Base-by-base conservation (phyloP, 2,797 vertebrate genomes). In the Falco novaeseelandiae region DNA sequence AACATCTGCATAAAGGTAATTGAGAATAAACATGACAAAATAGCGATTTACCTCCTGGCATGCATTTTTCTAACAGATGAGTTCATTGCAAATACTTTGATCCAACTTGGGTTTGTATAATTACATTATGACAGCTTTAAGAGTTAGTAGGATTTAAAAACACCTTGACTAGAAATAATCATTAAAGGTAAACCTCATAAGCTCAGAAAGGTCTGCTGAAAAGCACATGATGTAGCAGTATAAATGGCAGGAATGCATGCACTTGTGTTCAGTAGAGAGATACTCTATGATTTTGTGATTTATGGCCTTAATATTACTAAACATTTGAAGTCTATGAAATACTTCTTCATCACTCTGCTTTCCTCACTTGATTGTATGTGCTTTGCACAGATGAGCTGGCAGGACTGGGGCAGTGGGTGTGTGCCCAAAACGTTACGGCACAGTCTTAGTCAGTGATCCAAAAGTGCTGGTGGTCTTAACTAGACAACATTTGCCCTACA, bases 1-100 rank as follows among this genome's bases (percentile, higher is more conserved):
- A 98, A 78, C 83, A 90, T 96, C 79, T 95, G 59, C 61, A 61
- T 99, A 49, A 98, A 98, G 98, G 99, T 99, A 98, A 96, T 54
- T 51, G 74, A 91, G 58, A 96, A 70, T 79, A 79, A 95, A 78
- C 62, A 36, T 11, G 62, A 54, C 19, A 55, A 58, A 90, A 51
- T 3, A 61, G 38, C 7, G 26, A 29, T 87, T 82, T 72, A 46
- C n/a, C 23, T 92, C 23, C 48, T 70, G 63, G 12, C 20, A 5
- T 54, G 40, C 26, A 5, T 87, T 78, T 44, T 89, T 83, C 25
- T 72, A 63, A 51, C 65, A 89, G 63, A 5, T 70, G 0, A 73
- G 46, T 85, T 88, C 17, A 32, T 54, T 83, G 32, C 25, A 85
- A 89, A 49, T 62, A 63, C 29, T 91, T 58, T 54, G 40, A 52